Evolutionary conservation across 2,113 vertebrate species (phyloP).

Genomic region (Takifugu flavidus): DNA sequence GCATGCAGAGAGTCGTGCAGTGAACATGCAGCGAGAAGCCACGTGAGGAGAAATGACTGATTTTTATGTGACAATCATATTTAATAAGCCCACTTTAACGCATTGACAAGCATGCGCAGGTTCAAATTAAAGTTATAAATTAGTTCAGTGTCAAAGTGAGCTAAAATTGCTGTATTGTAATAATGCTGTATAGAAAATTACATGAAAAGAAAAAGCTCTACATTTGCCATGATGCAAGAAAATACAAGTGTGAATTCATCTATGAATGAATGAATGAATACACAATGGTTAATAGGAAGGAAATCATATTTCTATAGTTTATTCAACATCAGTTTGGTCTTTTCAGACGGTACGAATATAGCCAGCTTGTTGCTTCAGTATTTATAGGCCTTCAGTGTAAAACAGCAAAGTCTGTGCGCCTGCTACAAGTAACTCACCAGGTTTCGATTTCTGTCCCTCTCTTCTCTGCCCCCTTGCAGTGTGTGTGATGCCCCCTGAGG

Average conservation of each 20-base stretch:
- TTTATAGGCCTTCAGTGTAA: neutral
- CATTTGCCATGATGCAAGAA: too few relatives aligned
- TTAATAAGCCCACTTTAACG: too few relatives aligned
- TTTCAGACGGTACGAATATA: neutral
- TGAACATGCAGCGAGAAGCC: conserved; percentile 26
- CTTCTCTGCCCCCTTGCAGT: conserved; percentile 84
- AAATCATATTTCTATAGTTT: too few relatives aligned
- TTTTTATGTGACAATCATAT: neutral
- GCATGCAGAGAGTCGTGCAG: conserved; percentile 37
- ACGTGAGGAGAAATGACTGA: conserved; percentile 18
- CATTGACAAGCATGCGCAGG: too few relatives aligned
- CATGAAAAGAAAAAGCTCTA: too few relatives aligned
- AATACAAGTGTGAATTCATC: too few relatives aligned
- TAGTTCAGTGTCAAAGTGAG: too few relatives aligned
- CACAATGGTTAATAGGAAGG: neutral
- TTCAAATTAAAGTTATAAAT: neutral
- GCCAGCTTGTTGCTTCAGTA: neutral
- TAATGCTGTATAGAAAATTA: too few relatives aligned
- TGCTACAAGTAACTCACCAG: conserved; percentile 83
- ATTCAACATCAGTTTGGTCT: neutral
- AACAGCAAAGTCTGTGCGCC: conserved; percentile 15
- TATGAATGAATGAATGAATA: too few relatives aligned
- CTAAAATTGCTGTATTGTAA: too few relatives aligned
- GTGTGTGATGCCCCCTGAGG: conserved; percentile 75
- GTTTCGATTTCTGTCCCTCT: conserved; percentile 84